These are phyloP conservation scores for Nemurella pictetii DNA, from an alignment of 2,888 invertebrate species.

Conservation along the genomic window DNA sequence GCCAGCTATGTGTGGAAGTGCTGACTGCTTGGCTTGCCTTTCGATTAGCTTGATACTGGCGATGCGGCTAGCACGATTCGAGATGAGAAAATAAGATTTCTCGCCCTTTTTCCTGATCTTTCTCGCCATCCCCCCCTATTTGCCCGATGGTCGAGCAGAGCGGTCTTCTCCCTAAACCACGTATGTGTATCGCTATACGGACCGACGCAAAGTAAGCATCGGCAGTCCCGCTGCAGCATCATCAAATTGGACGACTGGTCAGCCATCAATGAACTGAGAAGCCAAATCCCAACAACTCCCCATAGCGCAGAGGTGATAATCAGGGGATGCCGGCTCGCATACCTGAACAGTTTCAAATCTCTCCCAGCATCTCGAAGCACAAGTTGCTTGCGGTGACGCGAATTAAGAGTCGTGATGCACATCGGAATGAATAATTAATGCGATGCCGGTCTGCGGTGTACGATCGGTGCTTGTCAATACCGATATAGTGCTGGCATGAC, in stretches of 20 bases:
- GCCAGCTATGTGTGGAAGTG: constrained; percentile 36
- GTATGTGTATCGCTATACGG: background rate
- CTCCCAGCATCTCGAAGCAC: background rate
- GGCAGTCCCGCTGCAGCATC: constrained; percentile 28
- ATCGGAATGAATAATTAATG: background rate
- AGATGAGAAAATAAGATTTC: constrained; percentile 42
- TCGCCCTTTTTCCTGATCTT: constrained; percentile 22
- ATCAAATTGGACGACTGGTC: constrained; percentile 39
- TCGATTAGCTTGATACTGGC: constrained; percentile 41
- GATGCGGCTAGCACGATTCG: constrained; percentile 30
- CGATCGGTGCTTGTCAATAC: background rate
- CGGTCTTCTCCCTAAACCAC: constrained; percentile 4
- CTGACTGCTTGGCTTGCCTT: constrained; percentile 41
- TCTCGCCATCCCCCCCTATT: constrained; percentile 2
- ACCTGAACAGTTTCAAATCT: constrained; percentile 28
- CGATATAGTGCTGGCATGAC: background rate
- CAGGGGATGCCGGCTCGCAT: constrained; percentile 27
- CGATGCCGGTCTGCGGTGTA: background rate
- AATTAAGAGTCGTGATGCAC: background rate
- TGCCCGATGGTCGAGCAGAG: background rate
- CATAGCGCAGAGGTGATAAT: constrained; percentile 30
- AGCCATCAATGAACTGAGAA: constrained; percentile 37
- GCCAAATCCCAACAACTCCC: constrained; percentile 26
- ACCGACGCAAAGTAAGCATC: constrained; percentile 17
- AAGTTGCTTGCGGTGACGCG: constrained; percentile 1